Conservation (phyloP, 64 coral and sea anemone genomes). For the Pocillopora damicornis region DNA sequence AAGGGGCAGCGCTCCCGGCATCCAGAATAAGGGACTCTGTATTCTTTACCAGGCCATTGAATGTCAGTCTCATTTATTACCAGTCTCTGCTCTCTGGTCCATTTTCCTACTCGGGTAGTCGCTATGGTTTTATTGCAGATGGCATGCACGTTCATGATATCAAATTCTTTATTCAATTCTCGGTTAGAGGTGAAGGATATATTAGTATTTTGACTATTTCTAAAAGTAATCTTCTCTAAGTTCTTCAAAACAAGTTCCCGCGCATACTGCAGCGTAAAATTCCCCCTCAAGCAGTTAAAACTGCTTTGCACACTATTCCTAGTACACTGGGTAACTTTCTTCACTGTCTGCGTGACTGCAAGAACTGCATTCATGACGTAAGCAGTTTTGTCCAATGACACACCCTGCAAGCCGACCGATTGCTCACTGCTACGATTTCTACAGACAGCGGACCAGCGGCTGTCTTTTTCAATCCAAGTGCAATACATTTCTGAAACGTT, state of each 20-base stretch:
- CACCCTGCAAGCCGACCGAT: not conserved
- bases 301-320: not conserved
- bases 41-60: conserved; percentile 24
- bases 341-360: conserved; percentile 28
- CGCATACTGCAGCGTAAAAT: not conserved
- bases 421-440: not conserved
- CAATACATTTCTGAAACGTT: conserved; percentile 34
- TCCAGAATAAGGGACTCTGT: conserved; percentile 15
- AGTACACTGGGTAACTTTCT: not conserved
- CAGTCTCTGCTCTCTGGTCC: conserved; percentile 12
- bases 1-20: conserved; percentile 20
- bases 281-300: not conserved
- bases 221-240: not conserved
- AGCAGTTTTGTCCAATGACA: conserved; percentile 22
- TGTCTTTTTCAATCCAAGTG: conserved; percentile 11
- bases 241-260: not conserved
- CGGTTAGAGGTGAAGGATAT: not conserved
- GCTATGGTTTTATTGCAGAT: not conserved
- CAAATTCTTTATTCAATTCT: conserved; percentile 8
- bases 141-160: not conserved
- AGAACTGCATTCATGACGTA: conserved; percentile 57
- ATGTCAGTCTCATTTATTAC: conserved; percentile 18
- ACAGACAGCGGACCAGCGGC: not conserved
- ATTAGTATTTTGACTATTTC: not conserved
- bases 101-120: conserved; percentile 26